A percentile compares a stretch with the other conserved stretches of the same genome.
These are phyloP conservation scores for Pollenia amentaria DNA, from an alignment of 2,888 invertebrate genomes.

Conservation along the genomic window DNA sequence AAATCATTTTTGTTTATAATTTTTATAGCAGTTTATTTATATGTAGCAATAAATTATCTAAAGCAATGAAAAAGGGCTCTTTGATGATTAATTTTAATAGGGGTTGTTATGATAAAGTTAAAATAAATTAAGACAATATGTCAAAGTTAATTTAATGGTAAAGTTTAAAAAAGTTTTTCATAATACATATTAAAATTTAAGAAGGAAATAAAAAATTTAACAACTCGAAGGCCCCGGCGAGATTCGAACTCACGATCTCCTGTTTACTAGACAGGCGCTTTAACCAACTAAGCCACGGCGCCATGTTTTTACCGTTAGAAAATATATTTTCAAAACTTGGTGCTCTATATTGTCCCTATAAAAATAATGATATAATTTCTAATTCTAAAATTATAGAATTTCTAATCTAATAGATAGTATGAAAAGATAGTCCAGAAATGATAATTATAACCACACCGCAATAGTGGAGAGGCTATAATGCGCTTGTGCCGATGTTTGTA, in stretches of 20 bases:
- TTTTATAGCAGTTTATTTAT: not conserved
- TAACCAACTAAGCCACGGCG: constrained; percentile 81
- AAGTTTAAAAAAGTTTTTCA: no score
- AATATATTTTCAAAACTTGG: not conserved
- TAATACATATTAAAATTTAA: no score
- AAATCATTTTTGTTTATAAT: constrained; percentile 4
- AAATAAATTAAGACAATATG: not conserved
- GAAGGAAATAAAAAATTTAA: not conserved
- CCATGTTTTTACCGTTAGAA: constrained; percentile 50
- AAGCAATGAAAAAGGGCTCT: not conserved
- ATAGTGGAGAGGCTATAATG: no score
- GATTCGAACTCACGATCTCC: constrained; percentile 82
- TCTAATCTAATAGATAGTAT: not conserved
- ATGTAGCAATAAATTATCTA: not conserved
- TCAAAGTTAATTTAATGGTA: no score
- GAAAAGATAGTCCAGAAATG: not conserved
- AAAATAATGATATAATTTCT: no score
- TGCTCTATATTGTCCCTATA: not conserved
- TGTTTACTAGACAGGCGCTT: constrained; percentile 81
- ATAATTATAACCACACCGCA: no score
- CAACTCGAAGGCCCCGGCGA: constrained; percentile 78
- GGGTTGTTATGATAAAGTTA: not conserved
- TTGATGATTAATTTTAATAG: not conserved
- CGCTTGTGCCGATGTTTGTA: no score
- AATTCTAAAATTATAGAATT: no score